These are phyloP conservation scores for Venustoraphidia nigricollis DNA, from an alignment of 2,888 invertebrate genomes.

Conservation along the genomic window DNA sequence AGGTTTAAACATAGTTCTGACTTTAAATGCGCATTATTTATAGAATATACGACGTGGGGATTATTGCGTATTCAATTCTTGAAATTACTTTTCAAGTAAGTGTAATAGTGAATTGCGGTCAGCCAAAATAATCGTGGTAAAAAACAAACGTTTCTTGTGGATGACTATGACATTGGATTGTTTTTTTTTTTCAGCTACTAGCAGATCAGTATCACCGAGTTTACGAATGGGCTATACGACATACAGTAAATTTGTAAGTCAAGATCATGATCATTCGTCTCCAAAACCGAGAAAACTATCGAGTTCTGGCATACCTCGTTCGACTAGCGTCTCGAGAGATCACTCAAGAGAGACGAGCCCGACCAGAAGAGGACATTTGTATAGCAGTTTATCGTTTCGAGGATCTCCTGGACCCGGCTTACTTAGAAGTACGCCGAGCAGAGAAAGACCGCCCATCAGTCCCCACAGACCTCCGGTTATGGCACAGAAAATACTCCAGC, in stretches of 20 bases:
- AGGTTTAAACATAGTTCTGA: too few relatives aligned
- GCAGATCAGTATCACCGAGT: slow-evolving; percentile 86
- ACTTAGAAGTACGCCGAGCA: slow-evolving; percentile 25
- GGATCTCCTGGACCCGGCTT: slow-evolving; percentile 16
- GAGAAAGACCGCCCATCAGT: slow-evolving; percentile 36
- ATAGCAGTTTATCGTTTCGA: slow-evolving; percentile 1
- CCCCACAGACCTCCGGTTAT: slow-evolving; percentile 45
- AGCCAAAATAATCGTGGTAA: too few relatives aligned
- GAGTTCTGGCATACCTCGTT: slow-evolving; percentile 54
- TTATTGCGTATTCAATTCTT: not conserved
- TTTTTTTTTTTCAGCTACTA: slow-evolving; percentile 51
- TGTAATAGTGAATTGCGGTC: too few relatives aligned
- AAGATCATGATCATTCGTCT: slow-evolving; percentile 11
- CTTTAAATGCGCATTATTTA: too few relatives aligned
- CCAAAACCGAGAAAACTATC: slow-evolving; percentile 42
- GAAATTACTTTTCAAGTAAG: too few relatives aligned
- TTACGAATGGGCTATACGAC: slow-evolving; percentile 64
- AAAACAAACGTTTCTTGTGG: too few relatives aligned
- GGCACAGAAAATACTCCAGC: slow-evolving; percentile 70
- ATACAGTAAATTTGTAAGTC: slow-evolving; percentile 29
- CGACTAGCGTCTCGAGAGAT: slow-evolving; percentile 50
- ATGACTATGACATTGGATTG: not conserved
- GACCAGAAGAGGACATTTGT: slow-evolving; percentile 15
- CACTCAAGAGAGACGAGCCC: slow-evolving; percentile 28
- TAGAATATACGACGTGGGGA: too few relatives aligned